Conservation (phyloP, 1,140 invertebrate species). For the Procambarus virginalis region DNA sequence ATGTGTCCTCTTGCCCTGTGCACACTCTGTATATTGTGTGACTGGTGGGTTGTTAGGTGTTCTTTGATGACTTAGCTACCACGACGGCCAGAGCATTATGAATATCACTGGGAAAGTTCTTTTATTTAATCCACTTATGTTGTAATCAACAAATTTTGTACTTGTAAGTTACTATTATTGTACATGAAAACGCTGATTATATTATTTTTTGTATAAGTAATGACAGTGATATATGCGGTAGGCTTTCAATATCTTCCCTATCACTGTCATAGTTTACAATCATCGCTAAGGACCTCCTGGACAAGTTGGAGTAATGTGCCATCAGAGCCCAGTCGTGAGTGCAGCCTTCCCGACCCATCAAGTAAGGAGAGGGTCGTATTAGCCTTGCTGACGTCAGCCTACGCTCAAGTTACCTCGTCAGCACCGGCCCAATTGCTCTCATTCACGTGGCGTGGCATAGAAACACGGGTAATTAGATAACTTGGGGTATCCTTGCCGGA, state of each 20-base stretch:
- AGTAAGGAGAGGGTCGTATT: background rate
- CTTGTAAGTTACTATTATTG: too few relatives aligned
- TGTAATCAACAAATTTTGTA: too few relatives aligned
- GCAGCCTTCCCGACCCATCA: background rate
- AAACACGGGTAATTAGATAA: constrained; percentile 9
- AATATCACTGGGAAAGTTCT: too few relatives aligned
- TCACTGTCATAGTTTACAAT: background rate
- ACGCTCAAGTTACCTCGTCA: background rate
- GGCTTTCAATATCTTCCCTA: background rate
- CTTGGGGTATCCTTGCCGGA: background rate
- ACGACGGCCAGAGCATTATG: too few relatives aligned
- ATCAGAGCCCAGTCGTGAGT: background rate
- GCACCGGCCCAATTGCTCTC: background rate
- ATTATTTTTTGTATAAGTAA: too few relatives aligned
- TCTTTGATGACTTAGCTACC: too few relatives aligned
- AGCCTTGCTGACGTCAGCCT: background rate
- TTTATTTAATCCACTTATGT: too few relatives aligned
- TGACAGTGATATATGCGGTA: too few relatives aligned
- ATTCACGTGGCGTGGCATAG: background rate
- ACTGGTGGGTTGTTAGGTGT: too few relatives aligned
- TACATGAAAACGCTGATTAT: too few relatives aligned
- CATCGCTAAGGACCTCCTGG: background rate
- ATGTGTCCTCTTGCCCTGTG: too few relatives aligned
- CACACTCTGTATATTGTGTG: too few relatives aligned
- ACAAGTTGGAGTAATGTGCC: background rate